These are phyloP conservation scores for Volucella bombylans DNA, from an alignment of 2,888 invertebrate genomes.

Conservation along the genomic window DNA sequence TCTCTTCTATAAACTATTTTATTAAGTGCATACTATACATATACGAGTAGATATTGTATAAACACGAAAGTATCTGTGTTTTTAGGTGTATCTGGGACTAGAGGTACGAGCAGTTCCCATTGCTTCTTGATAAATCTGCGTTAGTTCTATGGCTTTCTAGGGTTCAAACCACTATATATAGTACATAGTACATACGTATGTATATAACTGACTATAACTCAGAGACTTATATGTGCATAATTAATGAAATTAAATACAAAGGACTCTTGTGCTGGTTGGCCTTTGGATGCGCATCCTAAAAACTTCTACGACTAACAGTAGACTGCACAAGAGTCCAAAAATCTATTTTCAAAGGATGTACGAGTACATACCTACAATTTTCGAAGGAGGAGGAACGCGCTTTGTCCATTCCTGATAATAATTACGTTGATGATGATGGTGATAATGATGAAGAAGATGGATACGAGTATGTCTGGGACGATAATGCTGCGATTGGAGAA, in stretches of 20 bases:
- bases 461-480: constrained; percentile 21
- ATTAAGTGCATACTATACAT: constrained; percentile 62
- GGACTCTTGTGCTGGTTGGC: constrained; percentile 55
- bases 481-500: constrained; percentile 69
- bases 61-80: constrained; percentile 8
- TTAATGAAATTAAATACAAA: constrained; percentile 74
- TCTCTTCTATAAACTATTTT: constrained; percentile 60
- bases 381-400: constrained; percentile 51
- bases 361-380: background rate
- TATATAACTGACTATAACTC: background rate
- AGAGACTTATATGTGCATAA: constrained; percentile 71
- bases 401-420: constrained; percentile 49
- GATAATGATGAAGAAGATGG: constrained; percentile 32
- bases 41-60: constrained; percentile 1
- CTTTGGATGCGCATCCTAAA: constrained; percentile 62
- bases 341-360: constrained; percentile 58
- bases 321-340: constrained; percentile 52
- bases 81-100: background rate
- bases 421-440: background rate
- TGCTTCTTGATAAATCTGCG: constrained; percentile 64
- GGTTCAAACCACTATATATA: background rate
- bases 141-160: constrained; percentile 23
- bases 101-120: constrained; percentile 38
- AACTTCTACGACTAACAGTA: constrained; percentile 35
- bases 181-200: constrained; percentile 8